Percentiles rank a stretch among this genome's conserved stretches.
These are phyloP conservation scores for Sebastes alutus DNA, from an alignment of 2,797 vertebrate genomes.

Conservation along the genomic window DNA sequence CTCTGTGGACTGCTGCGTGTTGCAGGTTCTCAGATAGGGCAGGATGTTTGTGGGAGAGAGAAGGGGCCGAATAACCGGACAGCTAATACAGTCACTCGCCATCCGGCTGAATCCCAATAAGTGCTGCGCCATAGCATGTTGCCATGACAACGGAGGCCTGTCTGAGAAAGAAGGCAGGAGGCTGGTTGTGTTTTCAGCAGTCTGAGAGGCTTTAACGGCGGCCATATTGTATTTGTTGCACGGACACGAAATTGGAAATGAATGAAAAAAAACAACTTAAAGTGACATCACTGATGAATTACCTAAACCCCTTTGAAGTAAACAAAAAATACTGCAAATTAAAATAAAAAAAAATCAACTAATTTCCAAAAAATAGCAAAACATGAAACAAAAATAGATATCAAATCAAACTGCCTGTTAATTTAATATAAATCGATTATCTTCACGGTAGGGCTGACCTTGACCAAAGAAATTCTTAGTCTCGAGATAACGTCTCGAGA, in stretches of 20 bases:
- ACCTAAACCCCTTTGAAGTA: background rate
- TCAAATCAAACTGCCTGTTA: background rate
- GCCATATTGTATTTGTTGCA: conserved; percentile 72
- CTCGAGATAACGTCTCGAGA: no score
- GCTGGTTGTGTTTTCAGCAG: conserved; percentile 71
- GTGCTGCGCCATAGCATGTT: conserved; percentile 95
- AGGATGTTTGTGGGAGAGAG: conserved; percentile 53
- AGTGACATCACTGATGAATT: background rate
- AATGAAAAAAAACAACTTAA: background rate
- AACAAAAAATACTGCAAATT: background rate
- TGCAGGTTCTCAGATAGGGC: conserved; percentile 58
- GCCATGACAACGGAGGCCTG: conserved; percentile 94
- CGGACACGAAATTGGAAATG: conserved; percentile 14
- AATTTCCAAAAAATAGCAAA: background rate
- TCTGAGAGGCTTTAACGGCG: conserved; percentile 54
- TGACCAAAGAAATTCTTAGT: no score
- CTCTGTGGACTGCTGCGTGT: conserved; percentile 42
- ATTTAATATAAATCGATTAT: background rate
- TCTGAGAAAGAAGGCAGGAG: conserved; percentile 74
- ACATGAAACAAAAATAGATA: background rate
- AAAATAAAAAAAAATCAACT: background rate
- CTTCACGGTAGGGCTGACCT: background rate
- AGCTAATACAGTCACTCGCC: conserved; percentile 82
- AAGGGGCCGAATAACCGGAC: conserved; percentile 63
- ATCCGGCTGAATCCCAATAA: conserved; percentile 88